A percentile compares a stretch with the other conserved stretches of the same genome.
Evolutionary conservation across 2,113 vertebrate species (phyloP).

Genomic region (Chelonoidis abingdonii): DNA sequence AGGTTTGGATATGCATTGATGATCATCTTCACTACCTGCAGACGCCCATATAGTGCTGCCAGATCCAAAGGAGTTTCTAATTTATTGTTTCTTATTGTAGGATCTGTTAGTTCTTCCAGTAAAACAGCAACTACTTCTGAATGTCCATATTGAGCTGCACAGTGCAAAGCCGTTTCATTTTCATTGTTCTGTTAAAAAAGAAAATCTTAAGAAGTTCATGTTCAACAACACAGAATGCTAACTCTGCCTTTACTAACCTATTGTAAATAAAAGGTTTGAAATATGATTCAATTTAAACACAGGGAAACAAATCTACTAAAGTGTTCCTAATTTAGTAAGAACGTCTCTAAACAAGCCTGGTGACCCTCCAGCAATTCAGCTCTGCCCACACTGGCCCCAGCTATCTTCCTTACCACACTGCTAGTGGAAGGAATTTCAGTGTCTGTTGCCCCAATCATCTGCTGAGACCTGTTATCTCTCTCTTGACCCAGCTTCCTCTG

Average conservation of each 20-base stretch:
- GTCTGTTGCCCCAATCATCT: neutral
- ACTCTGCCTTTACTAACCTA: neutral
- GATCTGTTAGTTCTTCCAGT: slow-evolving; percentile 93
- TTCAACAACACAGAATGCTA: slow-evolving; percentile 5
- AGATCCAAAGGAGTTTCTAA: slow-evolving; percentile 94
- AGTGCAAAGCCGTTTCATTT: slow-evolving; percentile 95
- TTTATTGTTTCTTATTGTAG: slow-evolving; percentile 93
- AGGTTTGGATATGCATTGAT: slow-evolving; percentile 92
- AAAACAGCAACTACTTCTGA: slow-evolving; percentile 93
- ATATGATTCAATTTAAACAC: neutral
- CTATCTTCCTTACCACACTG: neutral
- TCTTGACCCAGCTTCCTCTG: neutral
- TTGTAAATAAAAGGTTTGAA: slow-evolving; percentile 1
- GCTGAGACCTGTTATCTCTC: neutral
- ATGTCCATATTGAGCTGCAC: slow-evolving; percentile 96
- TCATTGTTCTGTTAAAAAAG: slow-evolving; percentile 90
- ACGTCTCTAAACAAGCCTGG: neutral
- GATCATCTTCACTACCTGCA: slow-evolving; percentile 94
- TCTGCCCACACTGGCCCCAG: neutral
- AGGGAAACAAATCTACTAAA: slow-evolving; percentile 5
- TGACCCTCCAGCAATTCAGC: neutral
- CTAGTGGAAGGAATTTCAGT: neutral
- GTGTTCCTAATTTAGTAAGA: neutral
- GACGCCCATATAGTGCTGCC: slow-evolving; percentile 93
- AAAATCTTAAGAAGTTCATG: slow-evolving; percentile 32